Evolutionary conservation across 2,797 vertebrate species (phyloP).

Genomic region (Odontamblyopus rebecca): DNA sequence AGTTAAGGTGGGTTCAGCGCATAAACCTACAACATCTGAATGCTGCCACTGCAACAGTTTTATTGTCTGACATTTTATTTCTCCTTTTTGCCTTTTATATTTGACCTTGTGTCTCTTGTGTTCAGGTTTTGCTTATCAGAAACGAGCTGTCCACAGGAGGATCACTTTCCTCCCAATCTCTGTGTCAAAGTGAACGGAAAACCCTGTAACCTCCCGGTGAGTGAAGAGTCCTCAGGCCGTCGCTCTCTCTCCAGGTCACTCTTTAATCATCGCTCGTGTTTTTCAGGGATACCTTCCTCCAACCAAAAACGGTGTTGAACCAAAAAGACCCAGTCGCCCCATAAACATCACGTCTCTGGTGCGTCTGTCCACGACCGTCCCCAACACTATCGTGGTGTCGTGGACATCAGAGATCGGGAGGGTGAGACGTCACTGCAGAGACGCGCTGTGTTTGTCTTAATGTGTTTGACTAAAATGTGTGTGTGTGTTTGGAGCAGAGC

Average conservation of each 20-base stretch:
- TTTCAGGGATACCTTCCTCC: slow-evolving; percentile 96
- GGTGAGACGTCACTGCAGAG: slow-evolving; percentile 63
- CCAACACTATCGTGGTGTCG: slow-evolving; percentile 97
- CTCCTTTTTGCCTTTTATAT: neutral
- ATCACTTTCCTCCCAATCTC: slow-evolving; percentile 95
- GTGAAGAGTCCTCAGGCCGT: slow-evolving; percentile 48
- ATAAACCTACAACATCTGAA: neutral
- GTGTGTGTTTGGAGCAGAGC: slow-evolving; percentile 76
- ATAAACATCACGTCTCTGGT: slow-evolving; percentile 99
- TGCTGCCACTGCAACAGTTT: neutral
- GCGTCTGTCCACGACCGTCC: slow-evolving; percentile 93
- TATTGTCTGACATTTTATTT: too few relatives aligned
- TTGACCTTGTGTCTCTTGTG: slow-evolving; percentile 4
- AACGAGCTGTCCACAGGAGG: slow-evolving; percentile 97
- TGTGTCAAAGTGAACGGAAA: slow-evolving; percentile 97
- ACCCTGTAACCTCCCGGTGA: slow-evolving; percentile 93
- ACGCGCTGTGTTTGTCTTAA: too few relatives aligned
- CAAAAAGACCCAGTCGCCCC: slow-evolving; percentile 98
- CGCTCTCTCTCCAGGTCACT: neutral
- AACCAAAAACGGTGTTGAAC: slow-evolving; percentile 99
- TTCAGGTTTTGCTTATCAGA: slow-evolving; percentile 97
- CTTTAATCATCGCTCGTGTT: slow-evolving; percentile 8
- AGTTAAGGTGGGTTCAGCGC: slow-evolving; percentile 85
- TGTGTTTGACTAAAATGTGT: neutral
- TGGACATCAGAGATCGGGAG: slow-evolving; percentile 99